Percentiles rank a stretch among this genome's conserved stretches.
Evolutionary conservation across 2,888 invertebrate species (phyloP).

Genomic region (Drosophila neonasuta): DNA sequence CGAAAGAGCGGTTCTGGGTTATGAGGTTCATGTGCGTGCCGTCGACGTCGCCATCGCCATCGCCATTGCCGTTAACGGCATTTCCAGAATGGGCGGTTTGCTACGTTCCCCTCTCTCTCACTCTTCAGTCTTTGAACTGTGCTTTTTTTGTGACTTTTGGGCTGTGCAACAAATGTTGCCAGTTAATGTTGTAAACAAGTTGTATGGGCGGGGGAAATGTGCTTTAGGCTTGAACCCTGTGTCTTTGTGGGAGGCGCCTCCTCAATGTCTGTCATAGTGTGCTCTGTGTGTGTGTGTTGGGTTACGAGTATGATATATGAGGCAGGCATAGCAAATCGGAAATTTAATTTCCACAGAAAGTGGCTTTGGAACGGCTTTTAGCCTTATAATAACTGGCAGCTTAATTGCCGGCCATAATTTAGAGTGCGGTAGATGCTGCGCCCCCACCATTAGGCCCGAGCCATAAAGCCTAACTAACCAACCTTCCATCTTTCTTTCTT

Average conservation of each 20-base stretch:
- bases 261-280: constrained; percentile 20
- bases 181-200: constrained; percentile 77
- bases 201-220: constrained; percentile 35
- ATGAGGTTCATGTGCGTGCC: constrained; percentile 67
- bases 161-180: constrained; percentile 74
- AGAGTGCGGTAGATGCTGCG: constrained; percentile 22
- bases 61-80: constrained; percentile 51
- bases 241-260: constrained; percentile 19
- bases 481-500: constrained; percentile 3
- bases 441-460: constrained; percentile 12
- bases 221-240: constrained; percentile 28
- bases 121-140: background rate
- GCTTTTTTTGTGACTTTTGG: constrained; percentile 16
- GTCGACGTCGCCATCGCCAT: constrained; percentile 33
- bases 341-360: constrained; percentile 73
- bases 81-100: constrained; percentile 49
- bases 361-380: constrained; percentile 54
- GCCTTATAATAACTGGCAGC: constrained; percentile 72
- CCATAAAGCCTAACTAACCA: constrained; percentile 36
- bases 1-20: constrained; percentile 25
- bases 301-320: constrained; percentile 70
- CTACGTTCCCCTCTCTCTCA: background rate
- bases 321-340: constrained; percentile 69
- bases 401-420: constrained; percentile 73
- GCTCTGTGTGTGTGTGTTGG: constrained; percentile 26